Evolutionary conservation across 2,113 vertebrate species (phyloP).

Genomic region (Phrynocephalus versicolor): DNA sequence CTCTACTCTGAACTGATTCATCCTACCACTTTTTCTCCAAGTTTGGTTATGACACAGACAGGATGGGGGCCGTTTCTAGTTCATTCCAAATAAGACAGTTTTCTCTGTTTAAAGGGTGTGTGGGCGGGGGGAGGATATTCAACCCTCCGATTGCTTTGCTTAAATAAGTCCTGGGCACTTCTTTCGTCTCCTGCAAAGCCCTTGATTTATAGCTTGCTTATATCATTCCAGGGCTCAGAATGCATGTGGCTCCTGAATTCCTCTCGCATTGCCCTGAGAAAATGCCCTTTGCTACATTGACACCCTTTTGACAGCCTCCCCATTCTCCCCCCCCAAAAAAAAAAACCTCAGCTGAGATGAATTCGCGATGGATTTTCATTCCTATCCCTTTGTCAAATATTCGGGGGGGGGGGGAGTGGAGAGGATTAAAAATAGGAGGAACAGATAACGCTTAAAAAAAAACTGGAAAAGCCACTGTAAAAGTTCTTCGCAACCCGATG

Average conservation of each 20-base stretch:
- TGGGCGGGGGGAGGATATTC: neutral
- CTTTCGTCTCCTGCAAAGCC: slow-evolving; percentile 29
- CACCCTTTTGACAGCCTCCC: neutral
- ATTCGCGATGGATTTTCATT: neutral
- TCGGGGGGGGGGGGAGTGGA: neutral
- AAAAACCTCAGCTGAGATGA: neutral
- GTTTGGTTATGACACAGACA: neutral
- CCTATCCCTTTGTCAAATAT: slow-evolving; percentile 5
- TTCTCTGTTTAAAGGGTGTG: no score
- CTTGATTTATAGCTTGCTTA: slow-evolving; percentile 31
- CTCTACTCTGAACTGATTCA: neutral
- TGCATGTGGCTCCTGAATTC: neutral
- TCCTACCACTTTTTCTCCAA: no score
- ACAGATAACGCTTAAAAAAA: no score
- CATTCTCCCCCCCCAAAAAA: no score
- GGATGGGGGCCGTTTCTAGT: neutral
- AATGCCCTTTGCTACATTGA: neutral
- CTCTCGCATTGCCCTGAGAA: slow-evolving; percentile 11
- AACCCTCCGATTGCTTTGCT: slow-evolving; percentile 45
- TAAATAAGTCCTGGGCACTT: slow-evolving; percentile 31
- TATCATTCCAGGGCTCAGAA: slow-evolving; percentile 1
- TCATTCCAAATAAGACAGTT: slow-evolving; percentile 56
- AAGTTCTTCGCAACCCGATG: neutral
- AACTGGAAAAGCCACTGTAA: neutral
- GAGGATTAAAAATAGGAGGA: neutral